Evolutionary conservation across 2,797 vertebrate species (phyloP).

Genomic region (Thunnus albacares): DNA sequence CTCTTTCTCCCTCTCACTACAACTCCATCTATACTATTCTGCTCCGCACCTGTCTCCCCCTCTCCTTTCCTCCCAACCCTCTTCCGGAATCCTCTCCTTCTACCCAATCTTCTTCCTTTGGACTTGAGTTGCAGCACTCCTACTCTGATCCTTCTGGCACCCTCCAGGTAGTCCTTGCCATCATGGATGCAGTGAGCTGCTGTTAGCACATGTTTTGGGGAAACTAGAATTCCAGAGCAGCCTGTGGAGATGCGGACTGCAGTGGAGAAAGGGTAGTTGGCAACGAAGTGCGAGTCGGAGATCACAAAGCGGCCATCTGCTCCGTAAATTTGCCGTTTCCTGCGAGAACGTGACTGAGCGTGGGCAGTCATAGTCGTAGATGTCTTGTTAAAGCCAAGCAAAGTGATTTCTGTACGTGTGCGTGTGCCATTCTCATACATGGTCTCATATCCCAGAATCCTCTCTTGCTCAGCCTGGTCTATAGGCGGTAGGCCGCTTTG

Average conservation of each 20-base stretch:
- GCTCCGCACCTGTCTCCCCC: slow-evolving; percentile 46
- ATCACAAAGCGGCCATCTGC: slow-evolving; percentile 94
- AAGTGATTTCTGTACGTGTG: slow-evolving; percentile 87
- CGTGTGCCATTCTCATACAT: slow-evolving; percentile 91
- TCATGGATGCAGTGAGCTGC: slow-evolving; percentile 95
- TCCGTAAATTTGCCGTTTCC: slow-evolving; percentile 92
- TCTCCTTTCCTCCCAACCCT: slow-evolving; percentile 32
- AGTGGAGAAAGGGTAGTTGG: slow-evolving; percentile 91
- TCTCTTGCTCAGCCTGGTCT: slow-evolving; percentile 86
- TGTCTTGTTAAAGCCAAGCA: slow-evolving; percentile 71
- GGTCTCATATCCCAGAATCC: slow-evolving; percentile 92
- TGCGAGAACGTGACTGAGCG: slow-evolving; percentile 8
- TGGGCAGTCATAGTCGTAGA: not conserved
- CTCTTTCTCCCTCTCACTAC: not conserved
- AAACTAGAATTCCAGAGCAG: slow-evolving; percentile 92
- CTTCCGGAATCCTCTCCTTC: slow-evolving; percentile 49
- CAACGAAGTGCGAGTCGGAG: slow-evolving; percentile 89
- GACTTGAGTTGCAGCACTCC: slow-evolving; percentile 89
- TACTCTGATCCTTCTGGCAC: slow-evolving; percentile 87
- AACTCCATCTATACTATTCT: slow-evolving; percentile 32
- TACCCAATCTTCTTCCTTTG: slow-evolving; percentile 69
- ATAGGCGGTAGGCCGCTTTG: slow-evolving; percentile 83
- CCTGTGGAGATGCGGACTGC: slow-evolving; percentile 93
- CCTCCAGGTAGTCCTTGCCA: slow-evolving; percentile 88
- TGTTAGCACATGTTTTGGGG: slow-evolving; percentile 91